Evolutionary conservation across 2,888 invertebrate species (phyloP).

Genomic region (Leptarthrus brevirostris): DNA sequence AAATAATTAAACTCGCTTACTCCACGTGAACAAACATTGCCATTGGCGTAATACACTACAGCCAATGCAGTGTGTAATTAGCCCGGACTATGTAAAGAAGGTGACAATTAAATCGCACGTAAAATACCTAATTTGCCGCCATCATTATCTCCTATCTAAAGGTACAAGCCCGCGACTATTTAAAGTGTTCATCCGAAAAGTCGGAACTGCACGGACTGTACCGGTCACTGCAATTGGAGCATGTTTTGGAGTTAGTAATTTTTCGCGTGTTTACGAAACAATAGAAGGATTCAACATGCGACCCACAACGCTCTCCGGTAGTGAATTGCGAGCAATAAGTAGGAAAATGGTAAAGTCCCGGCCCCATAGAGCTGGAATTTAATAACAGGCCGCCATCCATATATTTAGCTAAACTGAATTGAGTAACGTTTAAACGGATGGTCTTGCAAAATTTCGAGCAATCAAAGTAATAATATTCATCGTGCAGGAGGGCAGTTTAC

Average conservation of each 20-base stretch:
- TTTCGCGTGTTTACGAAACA: slow-evolving; percentile 33
- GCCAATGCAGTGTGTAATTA: slow-evolving; percentile 29
- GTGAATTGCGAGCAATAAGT: neutral
- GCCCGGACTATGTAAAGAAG: neutral
- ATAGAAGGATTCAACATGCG: slow-evolving; percentile 29
- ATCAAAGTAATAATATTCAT: slow-evolving; percentile 52
- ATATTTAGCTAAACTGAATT: slow-evolving; percentile 54
- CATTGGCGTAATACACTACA: neutral
- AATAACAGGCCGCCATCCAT: slow-evolving; percentile 48
- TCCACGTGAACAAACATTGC: neutral
- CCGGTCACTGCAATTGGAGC: slow-evolving; percentile 1
- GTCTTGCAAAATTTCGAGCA: slow-evolving; percentile 51
- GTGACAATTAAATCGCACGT: slow-evolving; percentile 31
- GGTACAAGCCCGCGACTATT: neutral
- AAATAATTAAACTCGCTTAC: slow-evolving; percentile 2
- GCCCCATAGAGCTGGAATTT: slow-evolving; percentile 8
- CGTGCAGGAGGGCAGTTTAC: slow-evolving; percentile 42
- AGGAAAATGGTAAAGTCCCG: neutral
- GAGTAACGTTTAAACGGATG: slow-evolving; percentile 53
- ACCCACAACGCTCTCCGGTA: neutral
- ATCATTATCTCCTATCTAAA: neutral
- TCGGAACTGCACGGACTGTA: neutral
- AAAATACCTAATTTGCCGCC: slow-evolving; percentile 16
- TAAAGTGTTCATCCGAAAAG: neutral
- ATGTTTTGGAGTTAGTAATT: neutral